Evolutionary conservation across 2,113 vertebrate species (phyloP).

Genomic region (Tichodroma muraria): DNA sequence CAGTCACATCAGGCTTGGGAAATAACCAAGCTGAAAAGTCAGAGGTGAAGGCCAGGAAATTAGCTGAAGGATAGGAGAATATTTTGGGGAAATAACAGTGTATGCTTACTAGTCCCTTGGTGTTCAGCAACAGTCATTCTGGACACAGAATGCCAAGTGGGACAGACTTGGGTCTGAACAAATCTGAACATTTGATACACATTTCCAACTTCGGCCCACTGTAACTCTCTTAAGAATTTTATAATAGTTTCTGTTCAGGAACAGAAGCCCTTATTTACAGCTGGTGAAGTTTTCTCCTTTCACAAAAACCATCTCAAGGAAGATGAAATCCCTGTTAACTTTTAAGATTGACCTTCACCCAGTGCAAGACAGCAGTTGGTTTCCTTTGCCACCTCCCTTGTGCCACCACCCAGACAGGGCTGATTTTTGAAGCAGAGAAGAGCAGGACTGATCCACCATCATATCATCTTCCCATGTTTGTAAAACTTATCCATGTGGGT

Average conservation of each 20-base stretch:
- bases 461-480: fast-evolving
- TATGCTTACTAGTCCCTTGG: neutral
- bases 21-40: neutral
- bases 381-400: neutral
- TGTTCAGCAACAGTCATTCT: neutral
- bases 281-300: neutral
- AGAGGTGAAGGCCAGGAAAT: neutral
- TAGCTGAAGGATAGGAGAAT: neutral
- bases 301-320: neutral
- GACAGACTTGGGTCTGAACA: neutral
- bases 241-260: neutral
- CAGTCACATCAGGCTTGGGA: neutral
- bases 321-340: neutral
- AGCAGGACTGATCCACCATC: fast-evolving
- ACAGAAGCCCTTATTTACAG: neutral
- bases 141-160: neutral
- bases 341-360: neutral
- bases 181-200: neutral
- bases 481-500: neutral
- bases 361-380: neutral
- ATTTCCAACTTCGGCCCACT: neutral
- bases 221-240: neutral
- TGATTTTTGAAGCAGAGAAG: neutral
- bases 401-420: neutral
- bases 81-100: neutral